Base-by-base conservation (phyloP, 1,140 invertebrate species). In the Aphidius gifuensis region DNA sequence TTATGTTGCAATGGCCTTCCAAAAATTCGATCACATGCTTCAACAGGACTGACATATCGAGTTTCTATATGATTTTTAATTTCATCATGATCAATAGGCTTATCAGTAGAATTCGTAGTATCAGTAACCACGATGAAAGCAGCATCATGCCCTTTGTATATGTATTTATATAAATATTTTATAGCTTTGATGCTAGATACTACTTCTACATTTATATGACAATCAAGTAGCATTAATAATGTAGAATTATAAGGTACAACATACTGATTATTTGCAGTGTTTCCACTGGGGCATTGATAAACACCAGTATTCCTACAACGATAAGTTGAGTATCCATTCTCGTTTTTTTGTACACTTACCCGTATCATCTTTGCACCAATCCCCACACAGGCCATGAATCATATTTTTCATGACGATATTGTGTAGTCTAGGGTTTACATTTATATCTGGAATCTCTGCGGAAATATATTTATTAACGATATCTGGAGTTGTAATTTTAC, bases 341-440 rank as follows among this genome's bases (percentile, higher is more conserved):
- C 55, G 45, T 46, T 46, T 45, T 46, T 44, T 57, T 1, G 55
- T 45, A 57, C 55, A 57, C 9, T 23, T n/a, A 23, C 11, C 16
- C n/a, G 44, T 45, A 3, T 44, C 44, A 49, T 49, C 47, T 49
- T 49, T 49, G 42, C 67, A 71, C 61, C 51, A 63, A 55, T 51
- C 21, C 53, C 77, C 69, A 68, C 73, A 75, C 48, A 72, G 74
- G 46, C 68, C 71, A 66, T 75, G 72, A 38, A 65, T 68, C 64
- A 66, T 67, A 49, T 67, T 64, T 60, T 55, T 44, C 56, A 63
- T 64, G 43, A 60, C 50, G 4, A 51, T 61, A 6, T 44, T 49
- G 32, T 61, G 49, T 5, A 61, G 47, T 11, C 45, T 21, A 8
- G 46, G 38, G 50, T 69, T 53, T 5, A 55, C 39, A 53, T 53